Evolutionary conservation across 2,113 vertebrate genomes (phyloP).

Genomic region (Spheniscus mendiculus): DNA sequence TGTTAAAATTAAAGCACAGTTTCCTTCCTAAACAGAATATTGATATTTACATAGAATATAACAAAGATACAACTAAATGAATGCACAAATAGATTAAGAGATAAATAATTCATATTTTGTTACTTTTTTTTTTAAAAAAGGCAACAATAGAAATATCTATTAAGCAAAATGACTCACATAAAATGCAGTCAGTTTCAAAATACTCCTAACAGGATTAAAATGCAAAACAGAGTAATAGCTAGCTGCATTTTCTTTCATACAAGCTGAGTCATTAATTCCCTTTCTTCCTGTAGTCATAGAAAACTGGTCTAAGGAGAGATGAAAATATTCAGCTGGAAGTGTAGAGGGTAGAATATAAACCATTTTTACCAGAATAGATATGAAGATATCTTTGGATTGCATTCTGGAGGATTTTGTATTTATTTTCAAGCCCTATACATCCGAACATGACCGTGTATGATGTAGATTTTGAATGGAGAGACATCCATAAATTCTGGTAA

Average conservation of each 20-base stretch:
- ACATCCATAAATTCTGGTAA: not conserved
- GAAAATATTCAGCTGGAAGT: not conserved
- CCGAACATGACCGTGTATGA: not conserved
- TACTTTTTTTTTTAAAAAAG: not conserved
- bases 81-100: not conserved
- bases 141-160: not conserved
- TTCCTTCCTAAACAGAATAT: not conserved
- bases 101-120: not conserved
- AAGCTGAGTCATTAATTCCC: not conserved
- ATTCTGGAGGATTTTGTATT: not conserved
- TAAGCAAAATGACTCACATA: not conserved
- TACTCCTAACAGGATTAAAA: not conserved
- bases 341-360: not conserved
- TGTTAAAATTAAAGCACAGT: not conserved
- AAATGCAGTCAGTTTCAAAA: not conserved
- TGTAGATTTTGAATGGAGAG: not conserved
- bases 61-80: not conserved
- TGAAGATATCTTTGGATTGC: not conserved
- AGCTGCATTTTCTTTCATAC: not conserved
- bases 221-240: not conserved
- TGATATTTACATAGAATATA: not conserved
- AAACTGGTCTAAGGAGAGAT: not conserved
- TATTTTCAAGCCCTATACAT: not conserved
- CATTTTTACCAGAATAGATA: not conserved
- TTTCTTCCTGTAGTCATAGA: not conserved